phyloP scores from a whole-genome alignment of 2,888 invertebrate genomes.

The Cephus pulcher region DNA sequence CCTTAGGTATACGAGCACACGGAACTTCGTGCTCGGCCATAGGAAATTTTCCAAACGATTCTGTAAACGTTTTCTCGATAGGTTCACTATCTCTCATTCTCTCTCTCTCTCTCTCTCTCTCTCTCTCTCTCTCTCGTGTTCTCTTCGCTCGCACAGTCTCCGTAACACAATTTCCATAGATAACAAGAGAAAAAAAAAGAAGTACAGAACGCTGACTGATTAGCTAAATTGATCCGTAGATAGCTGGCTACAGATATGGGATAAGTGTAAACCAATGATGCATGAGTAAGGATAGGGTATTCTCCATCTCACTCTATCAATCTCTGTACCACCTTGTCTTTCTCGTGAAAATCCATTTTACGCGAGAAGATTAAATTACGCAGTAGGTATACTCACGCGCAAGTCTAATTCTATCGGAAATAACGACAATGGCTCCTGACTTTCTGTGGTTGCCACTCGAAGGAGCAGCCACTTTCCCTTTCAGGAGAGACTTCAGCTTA shows the following conservation, averaged over 20 bases:
- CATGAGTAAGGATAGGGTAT: no score
- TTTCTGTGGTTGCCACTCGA: conserved; percentile 31
- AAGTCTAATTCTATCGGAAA: background rate
- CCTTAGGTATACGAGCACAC: no score
- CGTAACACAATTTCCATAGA: background rate
- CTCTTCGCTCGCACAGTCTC: conserved; percentile 10
- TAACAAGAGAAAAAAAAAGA: no score
- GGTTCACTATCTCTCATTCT: background rate
- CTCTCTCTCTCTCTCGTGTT: no score
- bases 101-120: background rate
- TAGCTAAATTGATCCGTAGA: no score
- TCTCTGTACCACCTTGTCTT: conserved; percentile 37
- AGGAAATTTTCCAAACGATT: no score
- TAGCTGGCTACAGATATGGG: no score
- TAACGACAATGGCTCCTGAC: conserved; percentile 28
- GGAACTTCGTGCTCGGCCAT: no score
- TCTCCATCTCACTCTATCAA: conserved; percentile 33
- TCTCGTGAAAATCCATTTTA: conserved; percentile 6
- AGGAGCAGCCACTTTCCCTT: conserved; percentile 38
- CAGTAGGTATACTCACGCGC: background rate
- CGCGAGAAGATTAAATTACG: background rate
- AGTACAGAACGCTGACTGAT: no score
- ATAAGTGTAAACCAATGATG: no score
- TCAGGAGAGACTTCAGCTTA: conserved; percentile 25
- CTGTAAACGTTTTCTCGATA: conserved; percentile 2